Evolutionary conservation across 2,888 invertebrate species (phyloP).

Genomic region (Tetragnatha montana): DNA sequence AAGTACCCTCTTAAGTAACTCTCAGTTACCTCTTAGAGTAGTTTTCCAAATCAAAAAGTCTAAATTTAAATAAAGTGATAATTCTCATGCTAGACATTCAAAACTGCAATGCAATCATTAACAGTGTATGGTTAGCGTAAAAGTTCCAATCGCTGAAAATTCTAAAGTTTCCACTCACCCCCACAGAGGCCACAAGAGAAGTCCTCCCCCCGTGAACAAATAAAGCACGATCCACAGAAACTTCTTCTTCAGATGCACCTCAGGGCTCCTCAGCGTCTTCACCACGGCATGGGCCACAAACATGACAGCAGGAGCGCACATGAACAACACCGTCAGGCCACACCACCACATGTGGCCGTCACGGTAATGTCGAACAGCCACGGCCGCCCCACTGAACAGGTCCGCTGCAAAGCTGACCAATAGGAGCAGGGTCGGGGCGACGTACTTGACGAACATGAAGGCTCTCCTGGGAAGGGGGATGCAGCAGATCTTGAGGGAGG

Average conservation of each 20-base stretch:
- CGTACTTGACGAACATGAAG: slow-evolving; percentile 63
- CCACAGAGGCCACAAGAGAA: slow-evolving; percentile 67
- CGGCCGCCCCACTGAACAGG: slow-evolving; percentile 67
- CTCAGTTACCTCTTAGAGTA: no score
- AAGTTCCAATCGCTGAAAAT: neutral
- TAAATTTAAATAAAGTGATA: no score
- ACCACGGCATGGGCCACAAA: slow-evolving; percentile 65
- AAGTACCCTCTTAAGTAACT: no score
- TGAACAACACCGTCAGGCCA: slow-evolving; percentile 62
- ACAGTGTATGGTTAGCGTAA: no score
- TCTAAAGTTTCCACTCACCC: slow-evolving; percentile 35
- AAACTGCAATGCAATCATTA: no score
- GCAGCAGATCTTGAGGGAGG: slow-evolving; percentile 68
- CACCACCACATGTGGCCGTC: slow-evolving; percentile 69
- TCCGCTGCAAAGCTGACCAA: slow-evolving; percentile 69
- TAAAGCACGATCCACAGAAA: slow-evolving; percentile 65
- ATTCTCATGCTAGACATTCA: no score
- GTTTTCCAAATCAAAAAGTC: no score
- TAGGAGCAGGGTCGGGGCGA: slow-evolving; percentile 62
- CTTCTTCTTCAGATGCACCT: slow-evolving; percentile 54
- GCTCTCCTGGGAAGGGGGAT: slow-evolving; percentile 60
- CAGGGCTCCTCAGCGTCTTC: slow-evolving; percentile 48
- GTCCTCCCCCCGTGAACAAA: slow-evolving; percentile 59
- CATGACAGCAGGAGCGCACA: slow-evolving; percentile 69
- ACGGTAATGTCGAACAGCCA: slow-evolving; percentile 58